Evolutionary conservation across 2,797 vertebrate genomes (phyloP).

Genomic region (Dendrocincla tyrannina): DNA sequence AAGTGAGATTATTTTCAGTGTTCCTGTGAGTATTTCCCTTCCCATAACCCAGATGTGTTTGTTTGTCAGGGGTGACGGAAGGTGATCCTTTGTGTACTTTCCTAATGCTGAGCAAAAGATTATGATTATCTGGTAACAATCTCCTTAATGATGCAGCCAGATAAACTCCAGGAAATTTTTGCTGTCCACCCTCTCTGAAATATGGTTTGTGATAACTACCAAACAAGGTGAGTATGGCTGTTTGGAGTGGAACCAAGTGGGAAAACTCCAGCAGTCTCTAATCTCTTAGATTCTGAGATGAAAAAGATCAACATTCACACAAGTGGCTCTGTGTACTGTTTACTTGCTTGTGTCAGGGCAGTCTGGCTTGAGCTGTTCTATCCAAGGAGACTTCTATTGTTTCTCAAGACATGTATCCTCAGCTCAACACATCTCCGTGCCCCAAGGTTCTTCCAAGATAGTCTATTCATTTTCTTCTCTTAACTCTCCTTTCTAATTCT

Average conservation of each 20-base stretch:
- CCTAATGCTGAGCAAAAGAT: neutral
- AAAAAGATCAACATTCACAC: neutral
- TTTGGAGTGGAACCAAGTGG: neutral
- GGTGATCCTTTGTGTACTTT: neutral
- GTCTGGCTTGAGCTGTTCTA: neutral
- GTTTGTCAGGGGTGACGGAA: neutral
- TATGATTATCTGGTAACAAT: neutral
- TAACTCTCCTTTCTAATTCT: neutral
- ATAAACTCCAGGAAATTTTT: constrained; percentile 25
- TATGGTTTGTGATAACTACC: neutral
- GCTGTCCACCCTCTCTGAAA: constrained; percentile 1
- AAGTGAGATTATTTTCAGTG: constrained; percentile 11
- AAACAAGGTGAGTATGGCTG: neutral
- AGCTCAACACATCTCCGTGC: neutral
- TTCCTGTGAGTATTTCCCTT: constrained; percentile 15
- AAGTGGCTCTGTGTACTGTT: neutral
- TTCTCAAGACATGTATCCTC: neutral
- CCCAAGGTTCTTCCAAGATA: neutral
- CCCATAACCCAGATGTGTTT: neutral
- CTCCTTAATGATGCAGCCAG: neutral
- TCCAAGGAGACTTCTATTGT: neutral
- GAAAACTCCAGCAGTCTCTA: neutral
- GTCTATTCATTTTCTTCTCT: neutral
- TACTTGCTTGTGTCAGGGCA: neutral
- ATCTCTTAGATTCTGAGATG: neutral